Evolutionary conservation across 2,888 invertebrate genomes (phyloP).

Genomic region (Oasisia sp.): DNA sequence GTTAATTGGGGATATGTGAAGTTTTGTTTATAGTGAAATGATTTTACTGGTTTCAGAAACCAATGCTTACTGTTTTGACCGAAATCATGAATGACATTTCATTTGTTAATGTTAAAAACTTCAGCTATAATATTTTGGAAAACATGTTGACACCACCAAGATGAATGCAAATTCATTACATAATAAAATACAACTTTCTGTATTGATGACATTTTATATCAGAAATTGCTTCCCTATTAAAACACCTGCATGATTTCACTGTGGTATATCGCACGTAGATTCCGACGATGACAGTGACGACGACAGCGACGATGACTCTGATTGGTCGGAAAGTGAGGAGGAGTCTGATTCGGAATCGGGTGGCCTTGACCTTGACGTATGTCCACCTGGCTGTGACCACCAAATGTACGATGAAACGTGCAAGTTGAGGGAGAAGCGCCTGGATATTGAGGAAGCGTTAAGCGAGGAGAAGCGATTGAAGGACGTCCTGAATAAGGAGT

Average conservation of each 20-base stretch:
- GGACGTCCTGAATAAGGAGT: constrained; percentile 62
- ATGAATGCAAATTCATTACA: too few relatives aligned
- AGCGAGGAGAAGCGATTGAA: constrained; percentile 62
- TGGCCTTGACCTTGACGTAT: constrained; percentile 64
- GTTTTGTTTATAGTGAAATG: too few relatives aligned
- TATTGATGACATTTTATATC: too few relatives aligned
- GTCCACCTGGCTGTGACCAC: constrained; percentile 63
- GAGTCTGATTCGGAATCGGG: constrained; percentile 62
- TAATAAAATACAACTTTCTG: too few relatives aligned
- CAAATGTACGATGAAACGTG: constrained; percentile 62
- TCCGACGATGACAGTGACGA: constrained; percentile 64
- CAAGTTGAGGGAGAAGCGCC: constrained; percentile 62
- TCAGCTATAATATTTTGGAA: too few relatives aligned
- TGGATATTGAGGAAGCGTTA: constrained; percentile 63
- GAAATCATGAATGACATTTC: too few relatives aligned
- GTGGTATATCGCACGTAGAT: constrained; percentile 42
- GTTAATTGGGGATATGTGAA: too few relatives aligned
- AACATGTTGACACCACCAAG: too few relatives aligned
- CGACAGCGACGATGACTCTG: constrained; percentile 60
- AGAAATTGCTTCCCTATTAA: not conserved
- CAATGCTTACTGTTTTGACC: too few relatives aligned
- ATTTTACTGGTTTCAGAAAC: too few relatives aligned
- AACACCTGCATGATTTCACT: not conserved
- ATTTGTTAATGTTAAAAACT: too few relatives aligned
- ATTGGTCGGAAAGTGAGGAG: constrained; percentile 64